Conservation (phyloP, 2,888 invertebrate genomes). For the Drosophila ezoana region DNA sequence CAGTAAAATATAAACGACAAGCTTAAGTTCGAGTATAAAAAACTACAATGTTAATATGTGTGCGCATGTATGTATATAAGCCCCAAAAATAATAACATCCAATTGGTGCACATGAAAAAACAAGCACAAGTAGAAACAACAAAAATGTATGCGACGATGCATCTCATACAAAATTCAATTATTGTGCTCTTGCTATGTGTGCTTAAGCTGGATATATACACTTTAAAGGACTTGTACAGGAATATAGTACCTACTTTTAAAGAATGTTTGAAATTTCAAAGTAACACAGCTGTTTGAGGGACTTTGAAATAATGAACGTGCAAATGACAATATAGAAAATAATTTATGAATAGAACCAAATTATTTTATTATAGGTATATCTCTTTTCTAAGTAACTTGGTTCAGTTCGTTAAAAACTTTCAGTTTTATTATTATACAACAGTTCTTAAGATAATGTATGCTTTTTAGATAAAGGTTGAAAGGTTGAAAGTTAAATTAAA, state of each 20-base stretch:
- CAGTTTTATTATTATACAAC: no score
- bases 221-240: neutral
- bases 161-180: conserved; percentile 2
- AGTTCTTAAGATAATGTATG: no score
- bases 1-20: conserved; percentile 28
- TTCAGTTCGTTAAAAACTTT: no score
- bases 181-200: neutral
- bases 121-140: conserved; percentile 9
- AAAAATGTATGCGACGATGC: conserved; percentile 12
- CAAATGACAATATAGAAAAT: no score
- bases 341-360: no score
- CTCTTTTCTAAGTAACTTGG: no score
- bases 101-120: conserved; percentile 14
- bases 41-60: neutral
- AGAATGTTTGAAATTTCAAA: no score
- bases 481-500: no score
- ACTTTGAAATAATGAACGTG: no score
- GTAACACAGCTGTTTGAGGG: no score
- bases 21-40: conserved; percentile 14
- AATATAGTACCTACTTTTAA: neutral
- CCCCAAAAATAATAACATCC: conserved; percentile 16
- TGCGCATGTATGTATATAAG: neutral
- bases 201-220: neutral
- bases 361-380: no score
- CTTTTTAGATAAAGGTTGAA: no score